phyloP scores from a whole-genome alignment of 2,113 vertebrate genomes.

The Grus americana region DNA sequence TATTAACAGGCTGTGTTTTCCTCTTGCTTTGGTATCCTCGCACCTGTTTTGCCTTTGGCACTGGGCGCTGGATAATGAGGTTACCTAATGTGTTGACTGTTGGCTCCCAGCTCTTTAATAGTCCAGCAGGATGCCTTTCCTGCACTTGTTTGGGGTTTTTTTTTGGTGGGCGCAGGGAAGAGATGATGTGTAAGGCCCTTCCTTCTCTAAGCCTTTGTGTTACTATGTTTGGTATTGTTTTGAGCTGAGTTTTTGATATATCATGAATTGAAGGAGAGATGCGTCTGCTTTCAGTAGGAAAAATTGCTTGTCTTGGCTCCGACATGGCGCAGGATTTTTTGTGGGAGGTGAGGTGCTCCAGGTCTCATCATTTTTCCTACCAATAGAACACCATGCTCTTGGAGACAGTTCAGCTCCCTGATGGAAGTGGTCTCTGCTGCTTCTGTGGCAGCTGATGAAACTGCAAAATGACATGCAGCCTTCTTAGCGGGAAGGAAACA shows the following conservation, averaged over 20 bases:
- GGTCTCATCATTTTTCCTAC: background rate
- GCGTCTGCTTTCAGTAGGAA: background rate
- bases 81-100: constrained; percentile 47
- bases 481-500: background rate
- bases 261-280: background rate
- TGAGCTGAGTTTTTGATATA: background rate
- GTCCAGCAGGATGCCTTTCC: background rate
- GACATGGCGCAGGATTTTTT: background rate
- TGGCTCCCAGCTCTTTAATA: constrained; percentile 11
- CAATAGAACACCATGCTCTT: background rate
- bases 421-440: background rate
- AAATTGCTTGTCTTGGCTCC: background rate
- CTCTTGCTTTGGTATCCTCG: constrained; percentile 12
- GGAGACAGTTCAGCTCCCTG: background rate
- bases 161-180: background rate
- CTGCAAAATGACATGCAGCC: background rate
- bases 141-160: background rate
- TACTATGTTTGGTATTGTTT: background rate
- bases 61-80: constrained; percentile 51
- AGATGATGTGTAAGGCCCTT: background rate
- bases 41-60: constrained; percentile 74
- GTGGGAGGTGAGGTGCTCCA: background rate
- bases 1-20: constrained; percentile 42
- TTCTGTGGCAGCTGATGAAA: background rate
- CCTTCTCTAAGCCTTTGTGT: background rate